Conservation (phyloP, 2,888 invertebrate genomes). For the Drosophila acutilabella region DNA sequence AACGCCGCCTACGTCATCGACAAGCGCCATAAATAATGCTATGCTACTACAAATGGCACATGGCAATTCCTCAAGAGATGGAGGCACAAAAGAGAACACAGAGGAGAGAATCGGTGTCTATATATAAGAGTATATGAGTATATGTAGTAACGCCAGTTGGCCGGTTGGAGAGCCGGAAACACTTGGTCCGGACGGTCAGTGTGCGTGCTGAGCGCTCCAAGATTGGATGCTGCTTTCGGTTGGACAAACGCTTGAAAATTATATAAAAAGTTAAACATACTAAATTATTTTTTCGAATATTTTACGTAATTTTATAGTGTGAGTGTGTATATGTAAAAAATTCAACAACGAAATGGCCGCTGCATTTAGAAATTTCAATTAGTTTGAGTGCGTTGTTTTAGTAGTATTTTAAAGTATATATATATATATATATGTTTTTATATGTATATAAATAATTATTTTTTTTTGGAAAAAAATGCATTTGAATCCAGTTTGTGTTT, state of each 20-base stretch:
- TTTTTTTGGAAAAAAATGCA: constrained; percentile 60
- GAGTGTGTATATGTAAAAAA: constrained; percentile 32
- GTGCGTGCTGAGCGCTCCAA: constrained; percentile 74
- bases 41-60: constrained; percentile 29
- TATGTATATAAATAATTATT: not conserved
- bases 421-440: constrained; percentile 2
- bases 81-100: constrained; percentile 3
- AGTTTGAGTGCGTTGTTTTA: constrained; percentile 48
- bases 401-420: constrained; percentile 27
- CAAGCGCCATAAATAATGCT: constrained; percentile 56
- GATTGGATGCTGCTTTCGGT: constrained; percentile 69
- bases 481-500: constrained; percentile 65
- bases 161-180: constrained; percentile 31
- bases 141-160: constrained; percentile 12
- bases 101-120: not conserved
- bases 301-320: constrained; percentile 59
- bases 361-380: constrained; percentile 70
- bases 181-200: constrained; percentile 62
- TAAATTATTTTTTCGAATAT: constrained; percentile 10
- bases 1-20: constrained; percentile 72
- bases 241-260: constrained; percentile 46
- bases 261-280: constrained; percentile 22
- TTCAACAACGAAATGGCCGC: constrained; percentile 62
- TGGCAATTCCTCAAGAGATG: constrained; percentile 35
- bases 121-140: constrained; percentile 1